Base-by-base conservation (phyloP, 1,140 invertebrate genomes). In the Caenorhabditis brenneri region DNA sequence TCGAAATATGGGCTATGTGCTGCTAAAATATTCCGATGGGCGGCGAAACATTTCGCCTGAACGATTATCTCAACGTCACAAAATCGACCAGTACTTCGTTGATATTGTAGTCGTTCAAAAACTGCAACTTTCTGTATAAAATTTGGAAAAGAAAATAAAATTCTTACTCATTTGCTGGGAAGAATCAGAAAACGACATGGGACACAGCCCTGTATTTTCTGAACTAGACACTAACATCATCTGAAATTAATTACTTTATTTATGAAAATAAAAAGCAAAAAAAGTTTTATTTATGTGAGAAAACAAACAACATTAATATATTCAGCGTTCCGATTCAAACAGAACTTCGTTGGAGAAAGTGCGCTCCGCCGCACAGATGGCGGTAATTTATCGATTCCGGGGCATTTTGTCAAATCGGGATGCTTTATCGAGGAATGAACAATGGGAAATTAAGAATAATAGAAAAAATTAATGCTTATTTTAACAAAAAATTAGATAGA, bases 1-100 rank as follows among this genome's bases (percentile, higher is more conserved):
- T 94, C 93, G 90, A 94, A 94, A 89, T 93, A 94, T 3, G 94
- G 93, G 86, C 93, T 94, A 89, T 93, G 93, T 19, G 93, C 93
- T 22, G 94, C 93, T 27, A 94, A 87, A 69, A 94, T 93, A 91
- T 93, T 93, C 69, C 93, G 92, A 91, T 94, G 94, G 16, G 93
- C 94, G 86, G 92, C 91, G 87, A 94, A 93, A 84, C 93, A 91
- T 84, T 91, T 92, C 65, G 93, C 93, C 80, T 93, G 92, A 6
- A 94, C 93, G 87, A 93, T 92, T 15, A 94, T 91, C 36, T 33
- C 84, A 9, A 84, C 86, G 53, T 86, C 85, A 46, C 86, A 89
- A 53, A 91, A 87, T 53, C 86, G 46, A 6, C 85, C 85, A 19
- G 80, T 86, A 27, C 65, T 83, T 29, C 85, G 42, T 86, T 83